A percentile compares a stretch with the other conserved stretches of the same genome.
Evolutionary conservation across 2,888 invertebrate genomes (phyloP).

Genomic region (Glaucopsyche alexis): DNA sequence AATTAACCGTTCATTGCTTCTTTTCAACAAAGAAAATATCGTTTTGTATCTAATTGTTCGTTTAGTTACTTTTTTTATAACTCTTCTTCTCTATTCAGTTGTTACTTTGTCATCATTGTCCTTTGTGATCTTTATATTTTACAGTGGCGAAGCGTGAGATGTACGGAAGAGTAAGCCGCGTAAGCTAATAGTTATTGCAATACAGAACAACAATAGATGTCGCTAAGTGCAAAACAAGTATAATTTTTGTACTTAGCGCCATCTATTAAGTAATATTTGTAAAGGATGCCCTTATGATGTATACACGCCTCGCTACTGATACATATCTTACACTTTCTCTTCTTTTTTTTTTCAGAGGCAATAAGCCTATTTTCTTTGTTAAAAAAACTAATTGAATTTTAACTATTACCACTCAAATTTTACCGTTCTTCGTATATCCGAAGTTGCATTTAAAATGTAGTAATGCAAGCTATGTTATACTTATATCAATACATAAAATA

Average conservation of each 20-base stretch:
- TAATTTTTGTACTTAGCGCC: too few relatives aligned
- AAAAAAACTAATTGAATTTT: neutral
- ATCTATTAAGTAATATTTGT: too few relatives aligned
- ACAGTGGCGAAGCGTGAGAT: too few relatives aligned
- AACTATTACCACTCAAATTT: neutral
- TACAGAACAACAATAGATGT: too few relatives aligned
- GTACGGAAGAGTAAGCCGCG: too few relatives aligned
- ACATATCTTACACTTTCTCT: neutral
- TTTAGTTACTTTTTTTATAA: neutral
- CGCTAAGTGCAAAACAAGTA: too few relatives aligned
- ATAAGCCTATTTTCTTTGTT: neutral
- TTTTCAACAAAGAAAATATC: too few relatives aligned
- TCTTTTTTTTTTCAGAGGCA: neutral
- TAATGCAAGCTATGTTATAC: conserved; percentile 9
- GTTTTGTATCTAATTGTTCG: too few relatives aligned
- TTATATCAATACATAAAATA: conserved; percentile 57
- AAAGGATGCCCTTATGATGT: too few relatives aligned
- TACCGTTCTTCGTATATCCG: too few relatives aligned
- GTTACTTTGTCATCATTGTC: neutral
- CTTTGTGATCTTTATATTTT: neutral
- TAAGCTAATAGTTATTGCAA: too few relatives aligned
- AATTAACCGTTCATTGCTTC: neutral
- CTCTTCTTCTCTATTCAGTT: neutral
- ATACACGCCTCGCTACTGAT: too few relatives aligned
- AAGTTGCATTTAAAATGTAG: neutral